These are phyloP conservation scores for Sarcophaga peregrina DNA, from an alignment of 1,140 invertebrate species.

Conservation along the genomic window DNA sequence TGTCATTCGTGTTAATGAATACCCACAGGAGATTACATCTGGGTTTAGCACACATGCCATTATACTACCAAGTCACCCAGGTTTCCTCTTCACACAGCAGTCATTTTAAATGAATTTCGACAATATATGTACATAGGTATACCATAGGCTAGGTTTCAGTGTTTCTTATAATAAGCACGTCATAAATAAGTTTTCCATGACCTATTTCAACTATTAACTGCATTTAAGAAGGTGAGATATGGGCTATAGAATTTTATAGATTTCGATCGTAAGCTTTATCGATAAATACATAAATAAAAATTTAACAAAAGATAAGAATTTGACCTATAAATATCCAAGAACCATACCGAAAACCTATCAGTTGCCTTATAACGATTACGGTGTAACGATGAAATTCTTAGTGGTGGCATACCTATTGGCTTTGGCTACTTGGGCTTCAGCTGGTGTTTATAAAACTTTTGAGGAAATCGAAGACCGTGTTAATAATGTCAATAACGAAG, in stretches of 20 bases:
- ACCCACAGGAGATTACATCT: too few species aligned
- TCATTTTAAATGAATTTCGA: constrained; percentile 37
- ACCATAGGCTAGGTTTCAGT: too few species aligned
- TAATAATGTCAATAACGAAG: constrained; percentile 42
- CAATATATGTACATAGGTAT: too few species aligned
- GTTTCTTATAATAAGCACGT: too few species aligned
- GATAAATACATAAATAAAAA: too few species aligned
- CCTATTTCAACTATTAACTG: background rate
- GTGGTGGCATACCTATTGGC: constrained; percentile 50
- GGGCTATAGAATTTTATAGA: background rate
- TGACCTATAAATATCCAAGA: background rate
- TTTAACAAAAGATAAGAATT: background rate
- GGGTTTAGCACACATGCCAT: too few species aligned
- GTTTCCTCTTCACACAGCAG: too few species aligned
- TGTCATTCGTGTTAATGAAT: too few species aligned
- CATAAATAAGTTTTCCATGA: too few species aligned
- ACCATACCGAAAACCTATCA: background rate
- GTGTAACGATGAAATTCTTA: constrained; percentile 55
- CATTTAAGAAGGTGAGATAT: background rate
- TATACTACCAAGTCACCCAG: too few species aligned
- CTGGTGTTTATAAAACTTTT: constrained; percentile 54
- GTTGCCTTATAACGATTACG: background rate
- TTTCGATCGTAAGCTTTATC: too few species aligned
- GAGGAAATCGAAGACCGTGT: too few species aligned
- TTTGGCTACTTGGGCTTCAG: constrained; percentile 47